A percentile compares a stretch with the other conserved stretches of the same genome.
These are phyloP conservation scores for Drosophila sproati DNA, from an alignment of 1,140 invertebrate genomes.

Conservation along the genomic window DNA sequence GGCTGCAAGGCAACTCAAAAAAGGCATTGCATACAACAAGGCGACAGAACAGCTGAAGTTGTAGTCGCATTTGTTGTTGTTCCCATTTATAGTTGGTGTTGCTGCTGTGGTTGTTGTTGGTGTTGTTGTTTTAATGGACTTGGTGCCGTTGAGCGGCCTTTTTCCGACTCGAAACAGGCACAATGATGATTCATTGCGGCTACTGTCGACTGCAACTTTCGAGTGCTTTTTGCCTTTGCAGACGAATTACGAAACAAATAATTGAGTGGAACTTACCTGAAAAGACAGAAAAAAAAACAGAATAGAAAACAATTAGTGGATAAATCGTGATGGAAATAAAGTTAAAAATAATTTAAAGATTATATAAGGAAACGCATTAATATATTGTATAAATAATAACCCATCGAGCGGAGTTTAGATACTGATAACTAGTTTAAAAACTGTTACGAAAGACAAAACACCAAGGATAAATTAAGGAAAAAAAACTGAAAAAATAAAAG, in stretches of 20 bases:
- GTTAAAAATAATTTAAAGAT: not conserved
- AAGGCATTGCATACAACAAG: conserved; percentile 41
- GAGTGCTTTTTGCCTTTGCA: conserved; percentile 4
- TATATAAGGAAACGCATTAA: too few species aligned
- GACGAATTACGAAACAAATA: conserved; percentile 24
- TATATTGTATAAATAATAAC: too few species aligned
- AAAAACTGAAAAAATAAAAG: too few species aligned
- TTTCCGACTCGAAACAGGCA: conserved; percentile 6
- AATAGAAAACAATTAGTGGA: conserved; percentile 34
- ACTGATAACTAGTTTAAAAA: too few species aligned
- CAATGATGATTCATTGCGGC: conserved; percentile 48
- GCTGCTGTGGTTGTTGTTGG: conserved; percentile 3
- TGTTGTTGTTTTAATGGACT: conserved; percentile 38
- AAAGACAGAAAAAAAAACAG: conserved; percentile 34
- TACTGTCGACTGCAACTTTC: conserved; percentile 5
- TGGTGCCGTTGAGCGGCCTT: conserved; percentile 42
- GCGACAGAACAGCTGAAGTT: conserved; percentile 20
- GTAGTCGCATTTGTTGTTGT: conserved; percentile 6
- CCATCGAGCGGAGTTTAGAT: too few species aligned
- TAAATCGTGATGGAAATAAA: conserved; percentile 11
- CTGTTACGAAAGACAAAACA: too few species aligned
- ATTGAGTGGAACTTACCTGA: conserved; percentile 41
- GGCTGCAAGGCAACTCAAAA: conserved; percentile 41
- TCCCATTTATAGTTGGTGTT: not conserved
- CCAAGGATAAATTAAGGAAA: too few species aligned